Evolutionary conservation across 2,797 vertebrate genomes (phyloP), one percentile per base, ranked within the genome.

Genomic region (Periparus ater): DNA sequence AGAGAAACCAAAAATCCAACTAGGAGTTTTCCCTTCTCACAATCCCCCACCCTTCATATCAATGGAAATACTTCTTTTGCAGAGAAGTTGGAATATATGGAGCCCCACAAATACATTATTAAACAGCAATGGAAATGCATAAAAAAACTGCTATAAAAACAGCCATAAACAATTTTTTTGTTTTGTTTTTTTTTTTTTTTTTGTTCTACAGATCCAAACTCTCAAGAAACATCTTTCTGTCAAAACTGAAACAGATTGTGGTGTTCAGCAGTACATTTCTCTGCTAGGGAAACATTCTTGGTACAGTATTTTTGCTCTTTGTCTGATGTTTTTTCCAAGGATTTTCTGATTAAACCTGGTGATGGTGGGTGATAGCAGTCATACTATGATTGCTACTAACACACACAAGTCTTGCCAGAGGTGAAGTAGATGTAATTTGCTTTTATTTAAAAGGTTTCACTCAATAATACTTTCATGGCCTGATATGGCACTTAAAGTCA

Each of bases 201-300:
- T 84, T 75, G 5, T 80, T 88, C 87, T 97, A 85, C 95, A 97
- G 95, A 96, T 97, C 97, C 95, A 91, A 90, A 95, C 50, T 77
- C 84, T 96, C 94, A 96, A 96, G 96, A 95, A 96, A 94, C 88
- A 95, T 94, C 89, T 87, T 95, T 97, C 38, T 94, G 90, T 95
- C 57, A 66, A 97, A 97, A 96, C 78, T 78, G 93, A 97, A 97
- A 96, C 95, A 97, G 91, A 97, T 88, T 97, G 92, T 93, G 75
- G 67, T 94, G 95, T 87, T 95, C 89, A 53, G 92, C 89, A 92
- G 93, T 77, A 93, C 92, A 91, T 48, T 85, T 92, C 93, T 96
- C 89, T 76, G 34, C 94, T 93, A 88, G 88, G 91, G 87, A 97
- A 95, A 92, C 79, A 94, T 83, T 95, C 72, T 40, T 90, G 88